Conservation (phyloP, 2,888 invertebrate species). For the Timandra comae region DNA sequence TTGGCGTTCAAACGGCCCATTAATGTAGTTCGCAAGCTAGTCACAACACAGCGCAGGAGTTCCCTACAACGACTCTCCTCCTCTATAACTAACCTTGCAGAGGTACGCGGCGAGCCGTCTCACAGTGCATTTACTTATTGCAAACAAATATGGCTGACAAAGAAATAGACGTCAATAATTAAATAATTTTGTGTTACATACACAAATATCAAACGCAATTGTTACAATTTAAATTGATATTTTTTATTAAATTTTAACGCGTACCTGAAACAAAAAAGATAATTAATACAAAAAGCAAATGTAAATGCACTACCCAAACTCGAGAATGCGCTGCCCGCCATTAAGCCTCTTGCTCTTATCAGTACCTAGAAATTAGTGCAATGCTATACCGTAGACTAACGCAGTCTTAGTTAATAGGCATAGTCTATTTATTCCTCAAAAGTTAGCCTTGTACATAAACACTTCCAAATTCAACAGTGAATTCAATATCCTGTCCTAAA, state of each 20-base stretch:
- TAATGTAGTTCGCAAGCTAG: slow-evolving; percentile 71
- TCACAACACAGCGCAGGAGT: slow-evolving; percentile 65
- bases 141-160: too few species aligned
- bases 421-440: not conserved
- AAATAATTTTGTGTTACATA: too few species aligned
- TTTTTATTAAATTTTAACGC: too few species aligned
- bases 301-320: slow-evolving; percentile 55
- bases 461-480: not conserved
- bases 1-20: slow-evolving; percentile 63
- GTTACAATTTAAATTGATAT: too few species aligned
- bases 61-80: slow-evolving; percentile 68
- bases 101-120: slow-evolving; percentile 58
- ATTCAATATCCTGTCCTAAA: not conserved
- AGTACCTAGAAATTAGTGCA: slow-evolving; percentile 36
- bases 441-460: not conserved
- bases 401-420: slow-evolving; percentile 28
- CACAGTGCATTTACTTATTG: slow-evolving; percentile 53
- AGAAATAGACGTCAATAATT: too few species aligned
- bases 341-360: slow-evolving; percentile 45
- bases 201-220: too few species aligned
- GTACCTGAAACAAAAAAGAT: slow-evolving; percentile 9
- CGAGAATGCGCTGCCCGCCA: slow-evolving; percentile 45
- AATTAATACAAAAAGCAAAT: slow-evolving; percentile 19
- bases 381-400: slow-evolving; percentile 39
- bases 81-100: slow-evolving; percentile 70